Base-by-base conservation (phyloP, 1,140 invertebrate species). In the Orchesella cincta region DNA sequence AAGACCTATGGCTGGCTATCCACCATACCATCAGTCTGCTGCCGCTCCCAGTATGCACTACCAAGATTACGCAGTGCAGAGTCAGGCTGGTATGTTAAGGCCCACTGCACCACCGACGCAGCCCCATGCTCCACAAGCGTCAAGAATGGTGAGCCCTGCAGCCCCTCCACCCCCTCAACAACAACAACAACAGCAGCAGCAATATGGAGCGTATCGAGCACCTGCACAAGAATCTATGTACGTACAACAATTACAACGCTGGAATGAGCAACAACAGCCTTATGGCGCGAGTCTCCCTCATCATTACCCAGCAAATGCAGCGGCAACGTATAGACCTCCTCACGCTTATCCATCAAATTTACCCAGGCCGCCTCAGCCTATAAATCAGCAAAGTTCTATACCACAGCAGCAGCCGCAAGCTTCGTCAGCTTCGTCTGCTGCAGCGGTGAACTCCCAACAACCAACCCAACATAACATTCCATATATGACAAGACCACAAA, bases 111-210 rank as follows among this genome's bases (percentile, higher is more conserved):
- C 78, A 20, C 39, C 75, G 1, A 82, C 81, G 35, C 82, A 83
- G 70, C 76, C 77, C 1, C 81, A 78, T n/a, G 74, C 78, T 34
- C 34, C 78, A 35, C 73, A 51, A 28, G 54, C 64, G 1, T 74
- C 78, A 51, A 78, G 81, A 74, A 81, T 79, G 78, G 73, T 75
- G n/a, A 76, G 46, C 67, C 77, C 80, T 62, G 54, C 73, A 5
- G 52, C 77, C 18, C 76, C 77, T 14, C 73, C 46, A 34, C 71
- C 51, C 14, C 73, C 34, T 20, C 78, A 78, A 16, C 74, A 81
- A 85, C 88, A 85, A 82, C 89, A 84, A 85, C 89, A 86, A 88
- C 89, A 87, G 70, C 82, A 81, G 62, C 71, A 29, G 57, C 77
- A 35, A 33, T 81, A 77, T 39, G 77, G 57, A 23, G 81, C 46